Evolutionary conservation across 2,797 vertebrate species (phyloP).

Genomic region (Chaetodon trifasciatus): DNA sequence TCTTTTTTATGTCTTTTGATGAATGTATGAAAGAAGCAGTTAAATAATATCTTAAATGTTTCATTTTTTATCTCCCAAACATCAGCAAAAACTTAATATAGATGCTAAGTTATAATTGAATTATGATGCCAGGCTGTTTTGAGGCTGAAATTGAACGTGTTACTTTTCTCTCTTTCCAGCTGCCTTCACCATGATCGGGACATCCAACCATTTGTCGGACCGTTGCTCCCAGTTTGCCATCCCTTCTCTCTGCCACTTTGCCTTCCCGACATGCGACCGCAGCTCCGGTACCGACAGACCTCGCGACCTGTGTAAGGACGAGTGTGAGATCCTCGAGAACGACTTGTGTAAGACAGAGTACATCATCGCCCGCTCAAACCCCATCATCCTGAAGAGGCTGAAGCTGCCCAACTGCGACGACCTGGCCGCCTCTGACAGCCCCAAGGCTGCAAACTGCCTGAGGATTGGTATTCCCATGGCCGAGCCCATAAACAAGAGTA

Average conservation of each 20-base stretch:
- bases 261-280: constrained; percentile 96
- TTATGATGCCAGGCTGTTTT: not conserved
- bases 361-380: constrained; percentile 97
- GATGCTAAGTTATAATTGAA: not conserved
- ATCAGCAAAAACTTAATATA: not conserved
- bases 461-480: constrained; percentile 97
- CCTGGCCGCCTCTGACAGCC: constrained; percentile 92
- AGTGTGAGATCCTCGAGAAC: constrained; percentile 98
- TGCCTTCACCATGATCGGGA: constrained; percentile 99
- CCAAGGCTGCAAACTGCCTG: constrained; percentile 93
- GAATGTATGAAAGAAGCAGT: not conserved
- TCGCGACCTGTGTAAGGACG: constrained; percentile 95
- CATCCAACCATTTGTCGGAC: constrained; percentile 96
- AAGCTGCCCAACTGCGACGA: constrained; percentile 98
- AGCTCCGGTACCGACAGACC: constrained; percentile 90
- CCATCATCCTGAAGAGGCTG: constrained; percentile 95
- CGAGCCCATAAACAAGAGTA: constrained; percentile 97
- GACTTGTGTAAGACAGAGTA: constrained; percentile 98
- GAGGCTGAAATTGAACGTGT: not conserved
- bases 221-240: constrained; percentile 99
- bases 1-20: not conserved
- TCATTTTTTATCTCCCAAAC: not conserved
- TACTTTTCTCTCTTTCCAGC: constrained; percentile 81
- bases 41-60: not conserved
- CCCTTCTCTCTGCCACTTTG: constrained; percentile 97